These are phyloP conservation scores for Plecotus auritus DNA, from an alignment of 2,113 vertebrate genomes.

Conservation along the genomic window DNA sequence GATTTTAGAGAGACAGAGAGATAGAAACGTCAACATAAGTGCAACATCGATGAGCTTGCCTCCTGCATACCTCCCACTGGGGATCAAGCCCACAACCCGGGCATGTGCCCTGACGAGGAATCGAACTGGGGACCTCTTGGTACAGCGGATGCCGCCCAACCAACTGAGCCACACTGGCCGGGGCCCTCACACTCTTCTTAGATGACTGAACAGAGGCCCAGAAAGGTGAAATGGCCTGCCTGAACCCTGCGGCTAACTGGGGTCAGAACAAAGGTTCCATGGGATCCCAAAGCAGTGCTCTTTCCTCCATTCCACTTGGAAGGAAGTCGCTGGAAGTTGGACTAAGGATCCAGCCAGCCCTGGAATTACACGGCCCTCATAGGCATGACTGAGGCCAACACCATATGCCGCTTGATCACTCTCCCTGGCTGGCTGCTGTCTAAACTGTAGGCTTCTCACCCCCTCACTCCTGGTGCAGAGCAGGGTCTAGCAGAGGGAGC, in stretches of 20 bases:
- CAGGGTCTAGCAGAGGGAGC: accelerated
- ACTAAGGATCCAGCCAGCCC: background rate
- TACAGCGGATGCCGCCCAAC: too few species aligned
- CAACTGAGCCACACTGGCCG: too few species aligned
- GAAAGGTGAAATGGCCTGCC: background rate
- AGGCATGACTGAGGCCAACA: accelerated
- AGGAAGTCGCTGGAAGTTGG: background rate
- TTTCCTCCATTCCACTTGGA: background rate
- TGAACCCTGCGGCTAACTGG: background rate
- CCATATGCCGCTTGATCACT: background rate
- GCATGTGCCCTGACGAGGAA: too few species aligned
- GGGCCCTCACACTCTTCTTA: too few species aligned
- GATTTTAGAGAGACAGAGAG: too few species aligned
- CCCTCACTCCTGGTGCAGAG: accelerated
- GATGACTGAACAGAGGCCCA: background rate
- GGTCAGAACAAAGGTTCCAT: background rate
- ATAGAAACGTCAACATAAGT: too few species aligned
- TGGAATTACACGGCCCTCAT: background rate
- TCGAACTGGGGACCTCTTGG: too few species aligned
- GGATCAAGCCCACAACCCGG: too few species aligned
- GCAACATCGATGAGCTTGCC: too few species aligned
- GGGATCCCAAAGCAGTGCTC: background rate
- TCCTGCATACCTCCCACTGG: too few species aligned
- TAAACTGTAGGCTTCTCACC: too few species aligned
- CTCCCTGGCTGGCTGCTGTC: background rate